Conservation (phyloP, 1,140 invertebrate species). For the Macrosteles quadrilineatus region DNA sequence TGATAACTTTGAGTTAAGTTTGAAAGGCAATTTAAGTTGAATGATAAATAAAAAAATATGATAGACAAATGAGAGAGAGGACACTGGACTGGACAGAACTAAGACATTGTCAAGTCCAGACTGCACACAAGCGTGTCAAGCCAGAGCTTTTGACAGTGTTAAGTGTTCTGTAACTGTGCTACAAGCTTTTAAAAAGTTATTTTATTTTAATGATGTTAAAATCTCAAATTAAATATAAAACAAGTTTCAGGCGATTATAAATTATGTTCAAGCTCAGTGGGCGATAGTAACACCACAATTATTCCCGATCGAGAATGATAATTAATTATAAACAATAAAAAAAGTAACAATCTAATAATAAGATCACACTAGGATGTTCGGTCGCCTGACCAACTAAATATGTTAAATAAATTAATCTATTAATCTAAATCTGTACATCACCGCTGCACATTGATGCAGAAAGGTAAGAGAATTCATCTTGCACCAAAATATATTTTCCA, state of each 20-base stretch:
- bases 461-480: neutral
- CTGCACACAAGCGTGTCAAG: conserved; percentile 14
- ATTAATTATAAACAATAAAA: conserved; percentile 23
- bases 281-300: neutral
- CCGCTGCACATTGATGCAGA: neutral
- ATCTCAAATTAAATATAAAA: conserved; percentile 4
- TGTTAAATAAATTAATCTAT: conserved; percentile 25
- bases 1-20: neutral
- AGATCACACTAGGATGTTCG: conserved; percentile 22
- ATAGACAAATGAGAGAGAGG: too few species aligned
- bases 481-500: conserved; percentile 16
- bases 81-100: neutral
- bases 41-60: too few species aligned
- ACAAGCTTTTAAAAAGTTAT: neutral
- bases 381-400: neutral
- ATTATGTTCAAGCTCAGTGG: conserved; percentile 11
- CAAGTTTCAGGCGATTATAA: neutral
- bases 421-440: conserved; percentile 17
- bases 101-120: neutral
- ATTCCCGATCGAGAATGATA: neutral
- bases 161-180: neutral
- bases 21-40: neutral
- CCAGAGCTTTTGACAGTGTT: neutral
- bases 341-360: conserved; percentile 24
- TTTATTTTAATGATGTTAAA: conserved; percentile 23